A percentile compares a stretch with the other conserved stretches of the same genome.
phyloP scores from a whole-genome alignment of 2,113 vertebrate genomes.

The Hepsetus odoe region DNA sequence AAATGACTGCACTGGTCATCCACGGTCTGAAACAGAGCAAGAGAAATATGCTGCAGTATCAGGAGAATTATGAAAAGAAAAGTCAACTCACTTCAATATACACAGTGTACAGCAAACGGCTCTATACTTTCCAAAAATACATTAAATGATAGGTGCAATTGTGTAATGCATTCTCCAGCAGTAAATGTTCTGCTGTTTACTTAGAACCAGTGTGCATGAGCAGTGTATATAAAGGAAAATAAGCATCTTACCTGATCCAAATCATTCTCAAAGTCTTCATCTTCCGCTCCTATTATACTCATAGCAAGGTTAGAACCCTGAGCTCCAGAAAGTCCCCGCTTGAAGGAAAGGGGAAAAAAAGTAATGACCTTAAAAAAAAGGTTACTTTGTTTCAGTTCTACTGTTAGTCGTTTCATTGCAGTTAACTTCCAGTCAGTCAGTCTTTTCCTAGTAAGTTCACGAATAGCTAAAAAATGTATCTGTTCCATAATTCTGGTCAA shows the following conservation, averaged over 20 bases:
- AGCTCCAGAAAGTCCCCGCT: conserved; percentile 65
- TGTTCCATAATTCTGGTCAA: too few relatives aligned
- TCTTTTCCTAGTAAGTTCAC: too few relatives aligned
- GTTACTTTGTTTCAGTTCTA: background rate
- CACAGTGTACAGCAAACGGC: background rate
- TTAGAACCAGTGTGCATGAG: background rate
- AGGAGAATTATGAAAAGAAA: background rate
- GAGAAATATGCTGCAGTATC: background rate
- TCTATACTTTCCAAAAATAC: background rate
- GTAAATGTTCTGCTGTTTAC: background rate
- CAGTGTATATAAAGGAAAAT: background rate
- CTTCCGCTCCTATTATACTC: conserved; percentile 90
- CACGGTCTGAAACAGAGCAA: conserved; percentile 62
- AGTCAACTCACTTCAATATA: background rate
- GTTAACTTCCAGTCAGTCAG: too few relatives aligned
- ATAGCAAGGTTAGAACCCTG: conserved; percentile 68
- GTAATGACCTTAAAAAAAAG: background rate
- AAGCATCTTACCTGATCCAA: conserved; percentile 78
- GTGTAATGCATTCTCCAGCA: background rate
- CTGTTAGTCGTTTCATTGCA: too few relatives aligned
- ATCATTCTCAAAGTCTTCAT: conserved; percentile 91
- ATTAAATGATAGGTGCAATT: background rate
- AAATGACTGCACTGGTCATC: conserved; percentile 81
- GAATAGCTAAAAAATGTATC: too few relatives aligned
- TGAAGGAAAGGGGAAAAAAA: background rate